Conservation (phyloP, 2,113 vertebrate genomes). For the Seriola dumerili region DNA sequence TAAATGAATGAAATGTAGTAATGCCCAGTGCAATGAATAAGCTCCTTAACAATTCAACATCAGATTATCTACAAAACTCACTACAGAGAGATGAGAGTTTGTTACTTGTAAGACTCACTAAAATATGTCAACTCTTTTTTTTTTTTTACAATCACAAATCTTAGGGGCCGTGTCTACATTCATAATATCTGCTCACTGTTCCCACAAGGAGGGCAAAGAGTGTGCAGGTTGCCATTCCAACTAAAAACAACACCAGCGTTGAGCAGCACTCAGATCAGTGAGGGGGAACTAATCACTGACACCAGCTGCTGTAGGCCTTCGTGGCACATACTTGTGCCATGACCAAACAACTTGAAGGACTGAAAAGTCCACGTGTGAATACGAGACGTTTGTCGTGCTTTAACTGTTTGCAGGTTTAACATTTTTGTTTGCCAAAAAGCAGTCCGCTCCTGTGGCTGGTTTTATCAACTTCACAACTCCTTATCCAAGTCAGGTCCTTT, state of each 20-base stretch:
- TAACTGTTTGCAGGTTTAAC: background rate
- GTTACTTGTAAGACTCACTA: background rate
- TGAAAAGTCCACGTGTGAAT: slow-evolving; percentile 3
- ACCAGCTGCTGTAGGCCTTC: slow-evolving; percentile 37
- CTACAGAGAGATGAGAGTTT: background rate
- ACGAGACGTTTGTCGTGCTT: background rate
- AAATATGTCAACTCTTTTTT: background rate
- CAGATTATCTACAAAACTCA: background rate
- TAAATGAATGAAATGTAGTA: slow-evolving; percentile 15
- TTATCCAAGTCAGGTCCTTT: slow-evolving; percentile 5
- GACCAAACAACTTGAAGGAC: background rate
- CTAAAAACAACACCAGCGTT: slow-evolving; percentile 21
- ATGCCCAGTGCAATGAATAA: background rate
- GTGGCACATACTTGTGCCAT: slow-evolving; percentile 37
- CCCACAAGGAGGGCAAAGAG: background rate
- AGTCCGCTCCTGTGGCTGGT: background rate
- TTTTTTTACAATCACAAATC: background rate
- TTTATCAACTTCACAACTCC: background rate
- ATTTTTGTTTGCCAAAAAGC: background rate
- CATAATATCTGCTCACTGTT: slow-evolving; percentile 41
- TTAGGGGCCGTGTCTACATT: background rate
- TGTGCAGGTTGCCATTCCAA: slow-evolving; percentile 29
- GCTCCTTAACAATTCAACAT: slow-evolving; percentile 5
- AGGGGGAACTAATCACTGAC: slow-evolving; percentile 44
- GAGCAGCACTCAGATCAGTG: slow-evolving; percentile 31